Evolutionary conservation across 2,888 invertebrate genomes (phyloP).

Genomic region (Cremastinae sp.): DNA sequence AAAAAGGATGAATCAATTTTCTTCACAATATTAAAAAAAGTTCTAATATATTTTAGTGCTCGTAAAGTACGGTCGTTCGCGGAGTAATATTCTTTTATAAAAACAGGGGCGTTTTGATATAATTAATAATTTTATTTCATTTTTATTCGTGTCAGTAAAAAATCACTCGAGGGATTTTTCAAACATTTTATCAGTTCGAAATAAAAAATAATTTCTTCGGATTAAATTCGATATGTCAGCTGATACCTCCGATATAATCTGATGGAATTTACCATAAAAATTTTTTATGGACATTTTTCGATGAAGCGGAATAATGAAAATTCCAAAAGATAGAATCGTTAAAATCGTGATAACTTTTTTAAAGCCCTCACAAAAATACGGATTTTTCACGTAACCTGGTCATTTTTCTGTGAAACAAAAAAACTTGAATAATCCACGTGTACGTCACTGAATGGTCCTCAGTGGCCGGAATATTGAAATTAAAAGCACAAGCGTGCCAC

Average conservation of each 20-base stretch:
- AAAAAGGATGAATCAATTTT: not conserved
- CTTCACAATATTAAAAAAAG: not conserved
- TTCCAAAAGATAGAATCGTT: too few species aligned
- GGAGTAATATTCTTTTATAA: not conserved
- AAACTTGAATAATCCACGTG: constrained; percentile 6
- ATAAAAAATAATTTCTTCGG: too few species aligned
- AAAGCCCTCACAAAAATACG: not conserved
- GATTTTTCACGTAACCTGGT: too few species aligned
- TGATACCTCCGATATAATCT: not conserved
- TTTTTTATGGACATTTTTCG: constrained; percentile 14
- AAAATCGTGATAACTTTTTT: too few species aligned
- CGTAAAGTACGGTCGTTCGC: too few species aligned
- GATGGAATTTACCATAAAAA: not conserved
- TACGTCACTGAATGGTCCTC: not conserved
- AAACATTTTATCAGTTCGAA: too few species aligned
- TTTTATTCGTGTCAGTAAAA: too few species aligned
- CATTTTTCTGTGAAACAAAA: not conserved
- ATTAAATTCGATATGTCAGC: not conserved
- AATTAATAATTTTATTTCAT: too few species aligned
- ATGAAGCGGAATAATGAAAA: constrained; percentile 10
- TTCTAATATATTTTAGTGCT: too few species aligned
- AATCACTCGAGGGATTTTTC: too few species aligned
- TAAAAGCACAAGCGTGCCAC: not conserved
- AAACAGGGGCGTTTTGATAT: too few species aligned
- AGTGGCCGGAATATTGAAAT: constrained; percentile 22